These are phyloP conservation scores for Saccostrea glomerata DNA, from an alignment of 1,140 invertebrate genomes.

Conservation along the genomic window DNA sequence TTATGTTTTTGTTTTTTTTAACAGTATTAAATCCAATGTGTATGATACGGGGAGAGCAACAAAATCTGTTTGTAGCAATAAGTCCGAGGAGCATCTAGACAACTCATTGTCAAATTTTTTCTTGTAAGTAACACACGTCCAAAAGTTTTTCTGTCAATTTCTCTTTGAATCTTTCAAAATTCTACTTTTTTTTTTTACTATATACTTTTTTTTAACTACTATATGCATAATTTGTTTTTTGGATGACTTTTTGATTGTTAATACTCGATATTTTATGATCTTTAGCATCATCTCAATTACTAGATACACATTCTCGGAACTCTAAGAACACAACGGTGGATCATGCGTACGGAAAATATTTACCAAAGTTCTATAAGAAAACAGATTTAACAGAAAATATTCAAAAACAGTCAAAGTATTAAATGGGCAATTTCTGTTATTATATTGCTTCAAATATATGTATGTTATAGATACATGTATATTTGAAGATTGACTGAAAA, in stretches of 20 bases:
- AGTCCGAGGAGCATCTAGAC: not conserved
- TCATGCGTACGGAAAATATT: not conserved
- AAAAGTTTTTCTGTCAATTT: no score
- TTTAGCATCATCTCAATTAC: not conserved
- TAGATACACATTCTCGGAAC: not conserved
- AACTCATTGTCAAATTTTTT: not conserved
- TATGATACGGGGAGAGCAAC: not conserved
- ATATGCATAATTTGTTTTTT: no score
- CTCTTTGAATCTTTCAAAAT: no score
- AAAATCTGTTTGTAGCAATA: not conserved
- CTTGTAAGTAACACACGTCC: not conserved
- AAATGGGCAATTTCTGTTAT: not conserved
- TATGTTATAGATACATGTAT: not conserved
- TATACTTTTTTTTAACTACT: not conserved
- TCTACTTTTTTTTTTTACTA: no score
- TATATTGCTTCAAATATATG: not conserved
- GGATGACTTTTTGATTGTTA: not conserved
- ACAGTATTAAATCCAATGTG: not conserved
- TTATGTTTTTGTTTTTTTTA: not conserved
- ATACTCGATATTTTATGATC: not conserved
- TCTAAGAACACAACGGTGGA: not conserved
- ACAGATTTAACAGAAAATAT: not conserved
- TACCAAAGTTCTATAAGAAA: not conserved
- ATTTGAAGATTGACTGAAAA: no score
- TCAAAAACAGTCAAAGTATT: not conserved